Percentiles rank a stretch among this genome's conserved stretches.
Conservation (phyloP, 2,888 invertebrate species). For the Pachydiplax longipennis region DNA sequence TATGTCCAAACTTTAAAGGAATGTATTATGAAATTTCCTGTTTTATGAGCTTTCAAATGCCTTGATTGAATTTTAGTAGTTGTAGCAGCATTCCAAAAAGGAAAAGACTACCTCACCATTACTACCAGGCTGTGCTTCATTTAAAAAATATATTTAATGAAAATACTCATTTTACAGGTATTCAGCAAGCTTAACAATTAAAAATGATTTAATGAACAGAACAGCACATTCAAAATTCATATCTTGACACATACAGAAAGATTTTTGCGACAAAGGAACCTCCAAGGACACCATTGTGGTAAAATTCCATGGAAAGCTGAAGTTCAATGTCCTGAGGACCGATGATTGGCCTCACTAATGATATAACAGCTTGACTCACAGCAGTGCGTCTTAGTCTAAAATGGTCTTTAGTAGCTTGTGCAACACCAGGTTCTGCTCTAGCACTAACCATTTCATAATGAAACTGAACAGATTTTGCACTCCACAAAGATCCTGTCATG, state of each 20-base stretch:
- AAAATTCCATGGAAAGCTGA: conserved; percentile 85
- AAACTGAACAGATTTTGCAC: conserved; percentile 76
- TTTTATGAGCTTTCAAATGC: too few relatives aligned
- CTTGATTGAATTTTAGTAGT: too few relatives aligned
- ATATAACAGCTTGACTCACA: conserved; percentile 79
- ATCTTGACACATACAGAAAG: conserved; percentile 84
- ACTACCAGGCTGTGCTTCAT: too few relatives aligned
- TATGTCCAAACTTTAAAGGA: too few relatives aligned
- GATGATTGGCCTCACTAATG: conserved; percentile 74
- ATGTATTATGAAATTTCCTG: too few relatives aligned
- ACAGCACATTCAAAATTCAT: conserved; percentile 67
- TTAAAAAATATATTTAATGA: too few relatives aligned
- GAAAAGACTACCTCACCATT: too few relatives aligned
- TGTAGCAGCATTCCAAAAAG: too few relatives aligned
- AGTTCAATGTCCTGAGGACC: conserved; percentile 93
- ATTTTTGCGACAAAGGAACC: conserved; percentile 87
- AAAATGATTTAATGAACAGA: background rate
- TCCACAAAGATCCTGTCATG: conserved; percentile 81
- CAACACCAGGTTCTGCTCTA: conserved; percentile 68
- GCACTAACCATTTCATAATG: conserved; percentile 68
- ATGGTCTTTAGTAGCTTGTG: conserved; percentile 57
- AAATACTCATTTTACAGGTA: too few relatives aligned
- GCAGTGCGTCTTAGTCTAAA: conserved; percentile 64
- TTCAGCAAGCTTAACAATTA: too few relatives aligned
- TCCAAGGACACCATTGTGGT: conserved; percentile 73